phyloP scores from a whole-genome alignment of 2,113 vertebrate species.

The Nibea albiflora region DNA sequence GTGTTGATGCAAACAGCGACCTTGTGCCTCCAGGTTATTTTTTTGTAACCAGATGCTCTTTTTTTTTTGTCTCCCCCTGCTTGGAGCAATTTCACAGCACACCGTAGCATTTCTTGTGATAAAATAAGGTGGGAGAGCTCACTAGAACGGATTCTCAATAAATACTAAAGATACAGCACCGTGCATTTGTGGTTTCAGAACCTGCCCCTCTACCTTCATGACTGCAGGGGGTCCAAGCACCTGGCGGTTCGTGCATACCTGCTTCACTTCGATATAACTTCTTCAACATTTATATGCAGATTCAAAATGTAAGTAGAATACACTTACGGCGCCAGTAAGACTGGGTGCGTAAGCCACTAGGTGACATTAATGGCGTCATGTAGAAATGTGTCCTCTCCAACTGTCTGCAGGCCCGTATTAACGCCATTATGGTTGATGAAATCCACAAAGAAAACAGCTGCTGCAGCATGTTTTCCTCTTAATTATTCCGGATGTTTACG shows the following conservation, averaged over 20 bases:
- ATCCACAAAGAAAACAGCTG: background rate
- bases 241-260: background rate
- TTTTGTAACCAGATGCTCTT: background rate
- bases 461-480: background rate
- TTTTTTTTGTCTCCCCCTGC: background rate
- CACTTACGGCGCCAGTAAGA: background rate
- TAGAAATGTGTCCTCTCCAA: background rate
- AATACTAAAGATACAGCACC: background rate
- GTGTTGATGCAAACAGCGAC: background rate
- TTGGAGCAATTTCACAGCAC: constrained; percentile 7
- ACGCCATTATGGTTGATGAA: background rate
- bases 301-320: background rate
- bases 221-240: background rate
- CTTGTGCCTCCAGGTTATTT: constrained; percentile 34
- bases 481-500: background rate
- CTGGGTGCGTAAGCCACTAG: background rate
- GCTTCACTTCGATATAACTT: background rate
- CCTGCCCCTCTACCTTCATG: background rate
- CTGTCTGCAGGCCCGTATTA: background rate
- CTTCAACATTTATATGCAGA: background rate
- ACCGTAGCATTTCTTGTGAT: background rate
- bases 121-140: background rate
- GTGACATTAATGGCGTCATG: background rate
- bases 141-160: background rate
- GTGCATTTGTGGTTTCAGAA: background rate